phyloP scores from a whole-genome alignment of 2,888 invertebrate genomes.

The Phymatocera aterrima region DNA sequence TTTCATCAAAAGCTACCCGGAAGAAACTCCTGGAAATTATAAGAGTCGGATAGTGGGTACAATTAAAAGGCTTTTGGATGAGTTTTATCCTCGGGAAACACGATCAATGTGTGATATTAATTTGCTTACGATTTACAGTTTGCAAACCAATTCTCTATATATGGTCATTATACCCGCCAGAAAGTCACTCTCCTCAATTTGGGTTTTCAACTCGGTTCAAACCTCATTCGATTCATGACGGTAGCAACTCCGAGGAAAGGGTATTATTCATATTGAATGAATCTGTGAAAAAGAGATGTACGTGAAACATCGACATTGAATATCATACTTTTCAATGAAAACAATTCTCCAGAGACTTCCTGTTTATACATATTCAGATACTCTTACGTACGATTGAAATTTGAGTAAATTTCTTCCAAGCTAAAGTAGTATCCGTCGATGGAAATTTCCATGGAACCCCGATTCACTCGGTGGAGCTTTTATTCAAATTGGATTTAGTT shows the following conservation, averaged over 20 bases:
- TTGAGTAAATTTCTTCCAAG: too few species aligned
- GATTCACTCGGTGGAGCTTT: slow-evolving; percentile 1
- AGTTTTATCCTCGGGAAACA: not conserved
- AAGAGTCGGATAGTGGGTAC: not conserved
- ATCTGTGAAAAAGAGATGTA: too few species aligned
- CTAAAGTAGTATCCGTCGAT: too few species aligned
- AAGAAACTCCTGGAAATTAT: not conserved
- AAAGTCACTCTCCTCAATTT: not conserved
- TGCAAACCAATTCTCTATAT: not conserved
- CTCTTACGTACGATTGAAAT: too few species aligned
- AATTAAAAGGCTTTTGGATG: not conserved
- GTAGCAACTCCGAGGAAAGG: too few species aligned
- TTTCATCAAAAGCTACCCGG: not conserved
- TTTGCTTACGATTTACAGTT: not conserved
- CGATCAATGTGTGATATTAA: too few species aligned
- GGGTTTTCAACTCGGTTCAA: not conserved
- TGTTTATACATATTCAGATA: too few species aligned
- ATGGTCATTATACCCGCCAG: not conserved
- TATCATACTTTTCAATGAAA: too few species aligned
- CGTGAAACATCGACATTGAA: too few species aligned
- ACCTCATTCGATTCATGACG: too few species aligned
- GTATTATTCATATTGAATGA: too few species aligned
- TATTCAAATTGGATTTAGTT: slow-evolving; percentile 4
- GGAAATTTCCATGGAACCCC: not conserved
- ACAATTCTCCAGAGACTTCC: too few species aligned